Evolutionary conservation across 2,888 invertebrate genomes (phyloP).

Genomic region (Hirtodrosophila alboralis): DNA sequence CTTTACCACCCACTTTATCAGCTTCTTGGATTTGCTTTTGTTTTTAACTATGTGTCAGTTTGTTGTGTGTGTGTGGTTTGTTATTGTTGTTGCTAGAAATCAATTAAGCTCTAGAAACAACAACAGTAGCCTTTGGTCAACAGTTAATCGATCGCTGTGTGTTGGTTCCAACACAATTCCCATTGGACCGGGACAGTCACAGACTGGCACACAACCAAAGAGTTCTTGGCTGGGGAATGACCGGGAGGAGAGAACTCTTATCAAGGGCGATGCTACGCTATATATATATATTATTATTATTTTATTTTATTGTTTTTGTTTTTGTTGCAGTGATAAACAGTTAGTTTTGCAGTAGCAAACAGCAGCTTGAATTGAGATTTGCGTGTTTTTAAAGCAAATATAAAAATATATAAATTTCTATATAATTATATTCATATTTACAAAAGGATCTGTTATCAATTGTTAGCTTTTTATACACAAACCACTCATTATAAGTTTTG

Average conservation of each 20-base stretch:
- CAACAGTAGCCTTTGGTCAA: constrained; percentile 1
- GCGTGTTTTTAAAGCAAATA: background rate
- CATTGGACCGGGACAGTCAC: constrained; percentile 30
- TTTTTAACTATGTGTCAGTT: constrained; percentile 7
- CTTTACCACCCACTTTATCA: constrained; percentile 38
- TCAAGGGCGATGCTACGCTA: constrained; percentile 21
- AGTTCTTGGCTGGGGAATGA: too few relatives aligned
- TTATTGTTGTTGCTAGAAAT: constrained; percentile 26
- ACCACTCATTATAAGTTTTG: too few relatives aligned
- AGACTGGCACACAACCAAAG: constrained; percentile 44
- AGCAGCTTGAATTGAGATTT: constrained; percentile 7
- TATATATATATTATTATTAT: background rate
- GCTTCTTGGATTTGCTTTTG: constrained; percentile 32
- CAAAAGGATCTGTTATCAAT: too few relatives aligned
- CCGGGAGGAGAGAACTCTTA: constrained; percentile 33
- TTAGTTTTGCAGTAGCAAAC: constrained; percentile 17
- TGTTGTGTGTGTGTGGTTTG: constrained; percentile 2
- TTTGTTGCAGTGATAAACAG: constrained; percentile 31
- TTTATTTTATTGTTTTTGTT: constrained; percentile 16
- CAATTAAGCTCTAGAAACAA: constrained; percentile 36
- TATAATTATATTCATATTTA: too few relatives aligned
- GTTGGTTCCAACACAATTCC: constrained; percentile 15
- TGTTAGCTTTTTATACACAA: too few relatives aligned
- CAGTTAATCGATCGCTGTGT: constrained; percentile 44
- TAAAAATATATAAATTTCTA: background rate